phyloP scores from a whole-genome alignment of 2,888 invertebrate genomes.

The Platycheirus rosarum region DNA sequence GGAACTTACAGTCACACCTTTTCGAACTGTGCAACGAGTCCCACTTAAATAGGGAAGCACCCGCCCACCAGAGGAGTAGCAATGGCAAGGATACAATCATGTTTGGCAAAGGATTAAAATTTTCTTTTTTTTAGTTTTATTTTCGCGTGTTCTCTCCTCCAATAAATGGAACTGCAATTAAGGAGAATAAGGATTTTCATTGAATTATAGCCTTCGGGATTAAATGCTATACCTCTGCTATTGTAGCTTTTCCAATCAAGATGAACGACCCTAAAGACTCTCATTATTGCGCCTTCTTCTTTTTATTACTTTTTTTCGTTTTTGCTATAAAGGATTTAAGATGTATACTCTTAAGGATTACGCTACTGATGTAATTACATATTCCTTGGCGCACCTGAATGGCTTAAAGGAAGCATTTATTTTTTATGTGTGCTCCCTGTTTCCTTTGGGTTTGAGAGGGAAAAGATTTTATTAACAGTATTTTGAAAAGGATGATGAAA shows the following conservation, averaged over 20 bases:
- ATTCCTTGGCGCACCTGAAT: slow-evolving; percentile 56
- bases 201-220: slow-evolving; percentile 68
- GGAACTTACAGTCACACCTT: slow-evolving; percentile 19
- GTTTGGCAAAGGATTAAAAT: slow-evolving; percentile 38
- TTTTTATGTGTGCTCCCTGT: not conserved
- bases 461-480: slow-evolving; percentile 26
- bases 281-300: not conserved
- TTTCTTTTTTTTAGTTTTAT: slow-evolving; percentile 18
- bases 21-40: slow-evolving; percentile 15
- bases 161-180: slow-evolving; percentile 63
- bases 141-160: slow-evolving; percentile 1
- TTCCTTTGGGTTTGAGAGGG: not conserved
- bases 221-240: slow-evolving; percentile 45
- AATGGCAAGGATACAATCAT: not conserved
- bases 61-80: slow-evolving; percentile 5
- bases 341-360: slow-evolving; percentile 43
- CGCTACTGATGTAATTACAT: slow-evolving; percentile 64
- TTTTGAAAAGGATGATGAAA: not conserved
- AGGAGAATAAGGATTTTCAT: slow-evolving; percentile 59
- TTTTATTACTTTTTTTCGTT: not conserved
- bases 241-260: slow-evolving; percentile 70
- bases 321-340: slow-evolving; percentile 43
- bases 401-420: slow-evolving; percentile 16
- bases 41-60: not conserved
- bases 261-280: slow-evolving; percentile 55